Base-by-base conservation (phyloP, 2,797 vertebrate species). In the Cyprinella venusta region DNA sequence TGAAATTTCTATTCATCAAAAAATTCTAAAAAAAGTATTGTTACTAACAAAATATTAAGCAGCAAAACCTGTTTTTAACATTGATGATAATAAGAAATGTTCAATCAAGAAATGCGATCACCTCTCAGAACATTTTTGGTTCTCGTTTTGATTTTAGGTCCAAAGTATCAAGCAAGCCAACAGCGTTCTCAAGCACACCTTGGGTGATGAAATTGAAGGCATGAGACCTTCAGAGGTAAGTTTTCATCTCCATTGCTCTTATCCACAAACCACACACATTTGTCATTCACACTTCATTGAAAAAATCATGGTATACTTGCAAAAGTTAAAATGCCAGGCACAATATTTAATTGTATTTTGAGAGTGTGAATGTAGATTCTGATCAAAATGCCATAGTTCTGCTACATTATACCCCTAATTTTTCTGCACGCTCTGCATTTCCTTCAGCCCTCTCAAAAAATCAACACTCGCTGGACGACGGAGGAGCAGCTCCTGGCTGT, bases 401-500 rank as follows among this genome's bases (percentile, higher is more conserved):
- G 3, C 6, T 59, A 59, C 42, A 68, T 52, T 15, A 38, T 36
- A 69, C 5, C 15, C 36, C 2, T 2, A 2, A 6, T n/a, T 65
- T 63, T 78, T 76, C 50, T 13, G 63, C 18, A 19, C 76, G 15
- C 24, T 45, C 45, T 65, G 15, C 52, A 40, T 24, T 16, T 79
- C 33, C 56, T 13, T 81, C 54, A 98, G 97, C 90, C 94, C 30
- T 94, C 91, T 84, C 91, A 92, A 63, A 98, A 97, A 89, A 95
- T 97, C 89, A 98, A 97, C 91, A 95, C 97, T 0, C 96, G 97
- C 56, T 98, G 97, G 97, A 96, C 96, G 0, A 96, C 96, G 0
- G 97, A 98, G 36, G 97, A 98, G 91, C 97, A 98, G 91, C 96
- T 98, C 56, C 91, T 98, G 89, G 97, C 96, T 8, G 97, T 98